A percentile compares a stretch with the other conserved stretches of the same genome.
Evolutionary conservation across 2,113 vertebrate species (phyloP).

Genomic region (Balaeniceps rex): DNA sequence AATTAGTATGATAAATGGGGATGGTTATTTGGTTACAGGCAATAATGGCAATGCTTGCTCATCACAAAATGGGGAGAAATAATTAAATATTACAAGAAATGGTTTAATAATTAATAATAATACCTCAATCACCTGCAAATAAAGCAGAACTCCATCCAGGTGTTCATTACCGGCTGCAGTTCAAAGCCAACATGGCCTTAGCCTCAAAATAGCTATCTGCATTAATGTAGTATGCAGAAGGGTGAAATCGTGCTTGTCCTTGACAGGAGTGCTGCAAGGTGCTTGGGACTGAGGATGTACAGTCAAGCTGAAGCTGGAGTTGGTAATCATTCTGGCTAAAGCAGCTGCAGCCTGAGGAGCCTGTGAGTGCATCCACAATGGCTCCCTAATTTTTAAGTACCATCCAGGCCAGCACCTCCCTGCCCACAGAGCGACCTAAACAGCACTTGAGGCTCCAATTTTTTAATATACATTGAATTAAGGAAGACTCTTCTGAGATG

Average conservation of each 20-base stretch:
- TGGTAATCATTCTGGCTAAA: background rate
- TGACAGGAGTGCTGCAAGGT: conserved; percentile 17
- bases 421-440: background rate
- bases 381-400: background rate
- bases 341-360: background rate
- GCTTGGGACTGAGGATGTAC: background rate
- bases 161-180: background rate
- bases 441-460: background rate
- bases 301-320: background rate
- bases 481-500: background rate
- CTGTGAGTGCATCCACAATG: background rate
- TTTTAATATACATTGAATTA: background rate
- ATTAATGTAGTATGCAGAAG: background rate
- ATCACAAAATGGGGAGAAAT: conserved; percentile 55
- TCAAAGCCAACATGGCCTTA: background rate
- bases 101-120: conserved; percentile 37
- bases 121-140: background rate
- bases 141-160: background rate
- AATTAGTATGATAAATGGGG: conserved; percentile 77
- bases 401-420: background rate
- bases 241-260: background rate
- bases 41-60: conserved; percentile 62
- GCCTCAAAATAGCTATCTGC: background rate
- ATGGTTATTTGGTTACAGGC: conserved; percentile 58
- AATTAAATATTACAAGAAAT: conserved; percentile 52